These are phyloP conservation scores for Psettodes erumei DNA, from an alignment of 2,113 vertebrate species.

Conservation along the genomic window DNA sequence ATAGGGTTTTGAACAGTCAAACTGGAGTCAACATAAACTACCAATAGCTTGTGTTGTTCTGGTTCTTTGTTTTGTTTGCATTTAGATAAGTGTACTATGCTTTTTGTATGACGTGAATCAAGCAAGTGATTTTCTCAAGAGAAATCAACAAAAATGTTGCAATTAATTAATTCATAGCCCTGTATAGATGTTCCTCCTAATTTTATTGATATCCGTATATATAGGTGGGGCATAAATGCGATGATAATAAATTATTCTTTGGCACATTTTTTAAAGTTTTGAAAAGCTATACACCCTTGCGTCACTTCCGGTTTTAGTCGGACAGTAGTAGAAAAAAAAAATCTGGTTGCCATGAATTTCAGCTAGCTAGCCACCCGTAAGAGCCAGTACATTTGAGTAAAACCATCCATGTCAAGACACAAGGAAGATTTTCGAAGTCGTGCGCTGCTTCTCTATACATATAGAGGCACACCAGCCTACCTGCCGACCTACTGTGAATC, in stretches of 20 bases:
- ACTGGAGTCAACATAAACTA: no score
- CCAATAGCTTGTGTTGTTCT: not conserved
- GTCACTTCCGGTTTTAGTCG: constrained; percentile 76
- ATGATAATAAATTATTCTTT: not conserved
- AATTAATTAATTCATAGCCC: not conserved
- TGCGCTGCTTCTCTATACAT: constrained; percentile 62
- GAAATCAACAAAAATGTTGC: no score
- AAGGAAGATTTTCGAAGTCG: constrained; percentile 50
- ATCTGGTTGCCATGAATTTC: constrained; percentile 68
- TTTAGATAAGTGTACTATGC: not conserved
- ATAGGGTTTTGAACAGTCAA: no score
- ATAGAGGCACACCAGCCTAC: constrained; percentile 47
- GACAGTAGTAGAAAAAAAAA: constrained; percentile 70
- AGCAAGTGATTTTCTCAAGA: no score
- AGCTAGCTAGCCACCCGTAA: constrained; percentile 67
- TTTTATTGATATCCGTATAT: not conserved
- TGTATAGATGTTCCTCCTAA: not conserved
- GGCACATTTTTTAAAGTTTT: constrained; percentile 42
- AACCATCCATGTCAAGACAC: constrained; percentile 77
- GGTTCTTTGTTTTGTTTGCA: not conserved
- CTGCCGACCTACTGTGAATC: constrained; percentile 53
- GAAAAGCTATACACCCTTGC: constrained; percentile 22
- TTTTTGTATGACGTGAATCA: not conserved
- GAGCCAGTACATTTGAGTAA: constrained; percentile 47
- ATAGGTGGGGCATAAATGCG: not conserved